Base-by-base conservation (phyloP, 2,888 invertebrate genomes). In the Diarsia rubi region DNA sequence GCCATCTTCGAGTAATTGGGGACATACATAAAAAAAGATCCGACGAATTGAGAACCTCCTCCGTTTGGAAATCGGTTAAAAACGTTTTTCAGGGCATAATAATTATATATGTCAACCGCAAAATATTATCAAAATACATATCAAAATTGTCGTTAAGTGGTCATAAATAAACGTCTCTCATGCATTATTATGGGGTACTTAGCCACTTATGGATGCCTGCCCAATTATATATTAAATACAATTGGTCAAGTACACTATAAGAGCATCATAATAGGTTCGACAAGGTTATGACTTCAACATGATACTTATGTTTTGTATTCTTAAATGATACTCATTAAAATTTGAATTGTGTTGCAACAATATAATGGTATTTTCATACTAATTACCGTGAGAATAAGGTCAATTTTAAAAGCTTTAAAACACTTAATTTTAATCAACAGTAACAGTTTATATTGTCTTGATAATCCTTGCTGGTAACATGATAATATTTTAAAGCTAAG, bases 141-240 rank as follows among this genome's bases (percentile, higher is more conserved):
- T 72, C 67, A 49, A 67, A 71, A 69, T 70, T 49, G 70, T 57
- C 54, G 62, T 49, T 71, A 63, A 60, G n/a, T 67, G 66, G n/a
- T 60, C 62, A 63, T 73, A 45, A 72, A 69, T 69, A 73, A 49
- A 27, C 47, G 37, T 54, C 27, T 79, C 60, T 54, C 63, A 71
- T 49, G 70, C 67, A 75, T 78, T 73, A 74, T 81, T 73, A 84
- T 65, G 66, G 69, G 57, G 19, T 75, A 86, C 73, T 84, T 78
- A 73, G 62, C 75, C 64, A 67, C 64, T 72, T 72, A 86, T 73
- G 78, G 73, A 27, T 54, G 52, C 70, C 63, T 66, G 64, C 11
- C 59, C 76, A 86, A 71, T 84, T 80, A 73, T 27, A 63, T 74
- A 83, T 74, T 69, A 78, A 65, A 71, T 67, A 80, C 73, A 75